A percentile compares a stretch with the other conserved stretches of the same genome.
phyloP scores from a whole-genome alignment of 1,140 invertebrate species.

The Nebria ingens region DNA sequence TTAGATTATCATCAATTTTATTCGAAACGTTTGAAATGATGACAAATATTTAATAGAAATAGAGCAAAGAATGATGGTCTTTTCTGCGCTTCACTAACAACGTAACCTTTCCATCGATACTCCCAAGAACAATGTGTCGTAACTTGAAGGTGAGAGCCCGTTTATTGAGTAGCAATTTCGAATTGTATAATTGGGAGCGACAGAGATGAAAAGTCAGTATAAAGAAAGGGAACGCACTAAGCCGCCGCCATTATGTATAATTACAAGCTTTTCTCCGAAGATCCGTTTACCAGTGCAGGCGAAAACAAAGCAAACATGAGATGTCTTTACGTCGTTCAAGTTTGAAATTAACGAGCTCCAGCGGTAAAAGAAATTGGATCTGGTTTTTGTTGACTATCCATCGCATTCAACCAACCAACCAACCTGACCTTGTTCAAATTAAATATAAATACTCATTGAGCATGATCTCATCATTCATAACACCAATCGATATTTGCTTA shows the following conservation, averaged over 20 bases:
- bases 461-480: no score
- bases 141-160: no score
- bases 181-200: no score
- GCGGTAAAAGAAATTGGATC: neutral
- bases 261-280: neutral
- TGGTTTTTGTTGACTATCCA: neutral
- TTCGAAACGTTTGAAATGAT: no score
- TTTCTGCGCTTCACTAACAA: neutral
- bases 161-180: no score
- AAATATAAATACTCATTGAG: no score
- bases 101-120: neutral
- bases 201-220: neutral
- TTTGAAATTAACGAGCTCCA: neutral
- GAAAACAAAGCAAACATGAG: conserved; percentile 3
- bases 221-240: neutral
- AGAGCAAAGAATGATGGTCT: neutral
- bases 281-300: neutral
- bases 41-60: neutral
- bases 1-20: no score
- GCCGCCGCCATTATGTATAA: neutral
- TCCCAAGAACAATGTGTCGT: no score
- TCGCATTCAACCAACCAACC: neutral
- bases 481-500: no score
- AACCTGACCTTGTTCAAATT: neutral
- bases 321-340: neutral